Base-by-base conservation (phyloP, 2,888 invertebrate species). In the Congeria kusceri region DNA sequence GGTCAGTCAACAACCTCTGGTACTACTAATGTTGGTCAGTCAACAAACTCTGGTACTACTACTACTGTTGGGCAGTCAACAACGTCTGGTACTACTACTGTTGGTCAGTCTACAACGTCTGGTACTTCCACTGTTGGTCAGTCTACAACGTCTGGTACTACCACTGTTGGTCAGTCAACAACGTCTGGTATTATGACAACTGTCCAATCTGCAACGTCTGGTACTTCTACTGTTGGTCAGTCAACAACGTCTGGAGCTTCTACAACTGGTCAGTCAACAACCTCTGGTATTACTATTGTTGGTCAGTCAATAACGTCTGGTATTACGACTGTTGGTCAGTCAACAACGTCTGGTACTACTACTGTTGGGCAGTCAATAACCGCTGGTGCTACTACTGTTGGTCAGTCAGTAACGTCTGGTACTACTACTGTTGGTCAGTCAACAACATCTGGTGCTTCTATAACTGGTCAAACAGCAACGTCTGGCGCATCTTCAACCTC, bases 131-230 rank as follows among this genome's bases (percentile, higher is more conserved):
- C 65, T 13, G 47, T n/a, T 15, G 27, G 28, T 28, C 29, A 47
- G 15, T 7, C 49, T 27, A 47, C 65, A 39, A n/a, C 62, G 28
- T 25, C 23, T n/a, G 20, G n/a, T 7, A 1, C 29, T 28, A 1
- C 53, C n/a, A 25, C 65, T 28, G 47, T 53, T 2, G 65, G 27
- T 28, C 57, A 57, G 15, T 13, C 29, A 25, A 63, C 32, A 63
- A 32, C 46, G n/a, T n/a, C n/a, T n/a, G n/a, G n/a, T n/a, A n/a
- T n/a, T n/a, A n/a, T n/a, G n/a, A n/a, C n/a, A n/a, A n/a, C n/a
- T n/a, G n/a, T n/a, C 20, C 28, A 27, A n/a, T n/a, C 64, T 20
- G 27, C 47, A 7, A 47, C 46, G 4, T 7, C 64, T 15, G 39
- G 39, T 39, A 39, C 39, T 13, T 39, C 39, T 13, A 39, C 39